Evolutionary conservation across 2,113 vertebrate genomes (phyloP).

Genomic region (Sturnus vulgaris): DNA sequence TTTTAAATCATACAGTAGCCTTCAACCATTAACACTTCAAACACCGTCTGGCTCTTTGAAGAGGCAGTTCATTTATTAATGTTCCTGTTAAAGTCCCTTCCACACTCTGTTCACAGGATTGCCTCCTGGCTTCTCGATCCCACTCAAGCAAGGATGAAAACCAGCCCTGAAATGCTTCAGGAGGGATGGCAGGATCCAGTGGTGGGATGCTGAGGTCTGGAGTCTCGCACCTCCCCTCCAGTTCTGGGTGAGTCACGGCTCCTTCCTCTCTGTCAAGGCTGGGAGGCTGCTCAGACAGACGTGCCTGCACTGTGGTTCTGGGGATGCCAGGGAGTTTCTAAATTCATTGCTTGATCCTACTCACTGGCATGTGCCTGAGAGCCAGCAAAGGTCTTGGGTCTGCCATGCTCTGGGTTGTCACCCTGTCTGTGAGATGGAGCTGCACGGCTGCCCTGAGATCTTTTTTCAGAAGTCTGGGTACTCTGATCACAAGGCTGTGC

Average conservation of each 20-base stretch:
- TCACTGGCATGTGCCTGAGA: not conserved
- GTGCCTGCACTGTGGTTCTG: not conserved
- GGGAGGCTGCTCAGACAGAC: not conserved
- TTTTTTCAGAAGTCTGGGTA: not conserved
- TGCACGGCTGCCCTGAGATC: not conserved
- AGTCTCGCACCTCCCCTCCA: not conserved
- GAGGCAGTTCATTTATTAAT: constrained; percentile 25
- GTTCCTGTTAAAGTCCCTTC: not conserved
- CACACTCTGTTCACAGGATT: not conserved
- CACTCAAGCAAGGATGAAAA: not conserved
- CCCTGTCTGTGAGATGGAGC: not conserved
- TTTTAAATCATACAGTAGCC: constrained; percentile 29
- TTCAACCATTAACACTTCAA: constrained; percentile 43
- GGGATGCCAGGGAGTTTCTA: not conserved
- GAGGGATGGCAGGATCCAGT: not conserved
- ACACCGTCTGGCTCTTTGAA: not conserved
- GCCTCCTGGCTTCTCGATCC: not conserved
- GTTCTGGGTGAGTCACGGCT: not conserved
- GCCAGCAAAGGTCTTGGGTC: not conserved
- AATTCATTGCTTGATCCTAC: not conserved
- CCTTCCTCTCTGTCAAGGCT: not conserved
- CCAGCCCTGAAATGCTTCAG: not conserved
- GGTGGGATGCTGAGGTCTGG: not conserved
- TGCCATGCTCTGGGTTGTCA: not conserved
- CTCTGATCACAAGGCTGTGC: not conserved